Conservation (phyloP, 2,113 vertebrate species). For the Eptesicus fuscus region DNA sequence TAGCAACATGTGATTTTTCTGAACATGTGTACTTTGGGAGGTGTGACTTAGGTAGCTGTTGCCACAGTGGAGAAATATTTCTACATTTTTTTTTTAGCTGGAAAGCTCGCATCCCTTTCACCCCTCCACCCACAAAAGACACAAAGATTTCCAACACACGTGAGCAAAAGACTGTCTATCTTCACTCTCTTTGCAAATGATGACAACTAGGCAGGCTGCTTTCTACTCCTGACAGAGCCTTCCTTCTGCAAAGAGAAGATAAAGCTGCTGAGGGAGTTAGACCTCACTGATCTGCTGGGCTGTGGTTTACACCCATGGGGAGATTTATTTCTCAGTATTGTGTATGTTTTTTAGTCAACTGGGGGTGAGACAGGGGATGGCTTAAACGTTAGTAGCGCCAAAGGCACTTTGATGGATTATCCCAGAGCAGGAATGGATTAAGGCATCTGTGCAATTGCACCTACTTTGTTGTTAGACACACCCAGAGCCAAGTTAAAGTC, state of each 20-base stretch:
- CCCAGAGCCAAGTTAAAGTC: background rate
- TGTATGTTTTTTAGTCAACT: background rate
- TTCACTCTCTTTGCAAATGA: background rate
- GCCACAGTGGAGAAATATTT: background rate
- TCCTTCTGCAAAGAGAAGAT: background rate
- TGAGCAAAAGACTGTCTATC: background rate
- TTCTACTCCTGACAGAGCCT: background rate
- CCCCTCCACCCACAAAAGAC: background rate
- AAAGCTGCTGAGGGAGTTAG: background rate
- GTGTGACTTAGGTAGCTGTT: background rate
- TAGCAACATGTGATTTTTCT: background rate
- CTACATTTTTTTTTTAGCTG: background rate
- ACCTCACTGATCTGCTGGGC: background rate
- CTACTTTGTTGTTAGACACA: background rate
- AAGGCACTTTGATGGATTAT: background rate
- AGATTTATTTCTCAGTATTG: background rate
- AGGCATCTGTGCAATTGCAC: background rate
- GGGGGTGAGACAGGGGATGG: background rate
- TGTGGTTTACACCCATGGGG: background rate
- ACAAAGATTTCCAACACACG: background rate
- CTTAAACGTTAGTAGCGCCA: background rate
- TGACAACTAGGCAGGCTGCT: too few relatives aligned
- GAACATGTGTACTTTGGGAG: background rate
- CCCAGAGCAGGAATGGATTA: background rate
- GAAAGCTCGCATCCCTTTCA: background rate